A percentile compares a stretch with the other conserved stretches of the same genome.
phyloP scores from a whole-genome alignment of 2,888 invertebrate genomes.

The Cyclophora punctaria region DNA sequence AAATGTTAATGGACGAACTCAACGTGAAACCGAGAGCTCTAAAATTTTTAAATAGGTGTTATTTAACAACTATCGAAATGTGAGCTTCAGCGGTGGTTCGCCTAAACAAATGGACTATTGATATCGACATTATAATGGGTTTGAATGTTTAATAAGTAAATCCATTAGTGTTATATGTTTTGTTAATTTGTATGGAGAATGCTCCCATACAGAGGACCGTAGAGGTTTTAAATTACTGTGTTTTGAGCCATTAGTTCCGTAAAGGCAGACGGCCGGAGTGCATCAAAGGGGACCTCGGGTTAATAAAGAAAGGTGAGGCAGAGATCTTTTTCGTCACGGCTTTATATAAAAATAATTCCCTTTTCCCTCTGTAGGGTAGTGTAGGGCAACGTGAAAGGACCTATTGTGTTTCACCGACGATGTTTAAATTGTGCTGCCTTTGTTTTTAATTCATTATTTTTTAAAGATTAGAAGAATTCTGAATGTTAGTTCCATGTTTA shows the following conservation, averaged over 20 bases:
- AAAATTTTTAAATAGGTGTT: too few species aligned
- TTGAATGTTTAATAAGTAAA: constrained; percentile 14
- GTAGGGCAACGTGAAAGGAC: constrained; percentile 23
- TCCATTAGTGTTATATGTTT: constrained; percentile 16
- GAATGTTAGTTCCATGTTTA: too few species aligned
- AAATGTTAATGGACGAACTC: constrained; percentile 42
- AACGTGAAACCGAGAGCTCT: constrained; percentile 18
- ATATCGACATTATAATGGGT: constrained; percentile 3
- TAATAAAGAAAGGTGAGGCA: constrained; percentile 67
- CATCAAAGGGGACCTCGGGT: constrained; percentile 60
- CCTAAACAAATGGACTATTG: constrained; percentile 8
- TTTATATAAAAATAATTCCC: constrained; percentile 51
- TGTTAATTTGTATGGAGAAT: constrained; percentile 30
- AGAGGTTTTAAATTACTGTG: constrained; percentile 36
- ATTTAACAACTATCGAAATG: too few species aligned
- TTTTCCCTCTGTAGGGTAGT: constrained; percentile 31
- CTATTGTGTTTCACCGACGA: constrained; percentile 44
- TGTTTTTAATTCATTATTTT: constrained; percentile 18
- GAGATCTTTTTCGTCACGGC: constrained; percentile 53
- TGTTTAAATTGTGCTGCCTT: constrained; percentile 34
- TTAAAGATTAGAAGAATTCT: too few species aligned
- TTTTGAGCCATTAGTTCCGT: constrained; percentile 62
- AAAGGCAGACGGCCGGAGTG: constrained; percentile 42
- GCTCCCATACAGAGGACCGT: constrained; percentile 27
- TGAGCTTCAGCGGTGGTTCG: too few species aligned